Base-by-base conservation (phyloP, 2,888 invertebrate genomes). In the Scaeva pyrastri region DNA sequence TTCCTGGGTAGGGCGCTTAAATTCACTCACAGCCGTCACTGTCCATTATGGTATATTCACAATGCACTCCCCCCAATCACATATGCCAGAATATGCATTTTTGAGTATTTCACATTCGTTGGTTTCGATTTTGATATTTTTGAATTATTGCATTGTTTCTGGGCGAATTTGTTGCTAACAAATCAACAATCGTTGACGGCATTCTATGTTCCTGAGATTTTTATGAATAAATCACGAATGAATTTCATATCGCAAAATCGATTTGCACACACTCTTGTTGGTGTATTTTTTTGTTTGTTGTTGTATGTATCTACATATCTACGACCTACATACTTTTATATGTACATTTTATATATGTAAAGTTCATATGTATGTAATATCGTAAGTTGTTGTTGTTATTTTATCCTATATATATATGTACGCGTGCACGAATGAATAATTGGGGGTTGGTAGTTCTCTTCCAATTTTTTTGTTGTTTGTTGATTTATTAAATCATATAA, bases 61-160 rank as follows among this genome's bases (percentile, higher is more conserved):
- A n/a, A 7, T 39, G 23, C 48, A 31, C 31, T 2, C 31, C 10
- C 31, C 41, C 36, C 23, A 39, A 19, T n/a, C 19, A 19, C 12
- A 70, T 68, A 23, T 62, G 21, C 50, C 26, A 11, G 70, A 78
- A 68, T 78, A 70, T 55, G 43, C 68, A 68, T 74, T 72, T 76
- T 66, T 50, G 62, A 50, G 55, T 58, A 56, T 71, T 71, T 55
- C 60, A 71, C 50, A 73, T 71, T 81, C 56, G 82, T 56, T 60
- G 41, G 60, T 1, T 48, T 48, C 31, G 66, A 66, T 48, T 78
- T 83, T 62, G 70, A 79, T 74, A 75, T 71, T 79, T 74, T 79
- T 84, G 74, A 79, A 83, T 83, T 83, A 83, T 83, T 78, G 56
- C 83, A 23, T 41, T 70, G 78, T 83, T 83, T 73, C 78, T 36